Base-by-base conservation (phyloP, 2,797 vertebrate species). In the Mionectes olivaceus region DNA sequence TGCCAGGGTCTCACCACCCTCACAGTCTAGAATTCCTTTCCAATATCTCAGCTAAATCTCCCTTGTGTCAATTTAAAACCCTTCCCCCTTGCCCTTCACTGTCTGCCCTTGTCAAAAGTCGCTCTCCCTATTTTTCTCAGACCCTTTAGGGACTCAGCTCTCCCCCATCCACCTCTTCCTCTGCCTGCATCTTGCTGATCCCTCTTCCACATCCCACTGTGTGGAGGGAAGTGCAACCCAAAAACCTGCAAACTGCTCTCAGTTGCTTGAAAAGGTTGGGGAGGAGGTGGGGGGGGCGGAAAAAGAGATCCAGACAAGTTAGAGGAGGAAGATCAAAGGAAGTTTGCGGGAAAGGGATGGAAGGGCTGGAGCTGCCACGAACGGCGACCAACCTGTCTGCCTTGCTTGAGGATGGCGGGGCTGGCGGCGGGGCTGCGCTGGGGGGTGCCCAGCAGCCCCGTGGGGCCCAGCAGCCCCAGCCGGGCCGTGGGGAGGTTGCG, bases 361-460 rank as follows among this genome's bases (percentile, higher is more conserved):
- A 50, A 37, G 79, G 63, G 57, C n/a, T 17, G 43, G 59, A 80
- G 75, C 18, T 0, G 30, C 19, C 1, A 2, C 0, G 0, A 43
- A 47, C 0, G 1, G 16, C 0, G 0, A 98, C 99, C 85, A 86
- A 99, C 99, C 99, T 99, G 99, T 97, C 99, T 98, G 73, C 99
- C 99, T 95, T 99, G 99, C 87, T 99, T 99, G 96, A 99, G 98
- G 95, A 99, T 98, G 24, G 98, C 98, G 21, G 99, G 99, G 44
- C 98, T 99, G 98, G 98, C 98, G 47, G 98, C 98, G 2, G 98
- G 90, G 92, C 98, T 99, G 95, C 99, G 98, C 80, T 99, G 98
- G 19, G 98, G 98, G 50, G 99, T 98, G 70, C 99, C 98, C 92
- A 99, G 98, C 43, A 99, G 98, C 64, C 99, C 98, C 4, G 98